phyloP scores from a whole-genome alignment of 2,797 vertebrate genomes.

The Hyperoplus immaculatus region DNA sequence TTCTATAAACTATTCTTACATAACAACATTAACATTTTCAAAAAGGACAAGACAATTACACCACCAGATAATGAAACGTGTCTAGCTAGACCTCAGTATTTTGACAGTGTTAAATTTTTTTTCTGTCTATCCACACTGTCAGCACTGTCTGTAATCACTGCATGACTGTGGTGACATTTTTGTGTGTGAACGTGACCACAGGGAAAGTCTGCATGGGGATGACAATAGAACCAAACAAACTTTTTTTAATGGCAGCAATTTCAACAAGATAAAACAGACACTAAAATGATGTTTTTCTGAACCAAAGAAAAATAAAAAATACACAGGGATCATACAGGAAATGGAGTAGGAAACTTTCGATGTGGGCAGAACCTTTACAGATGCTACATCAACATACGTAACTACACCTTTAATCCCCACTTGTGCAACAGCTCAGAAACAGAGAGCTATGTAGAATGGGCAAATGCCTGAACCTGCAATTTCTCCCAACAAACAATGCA shows the following conservation, averaged over 20 bases:
- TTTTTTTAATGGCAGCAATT: constrained; percentile 1
- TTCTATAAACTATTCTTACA: background rate
- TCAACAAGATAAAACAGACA: constrained; percentile 2
- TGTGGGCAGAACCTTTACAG: background rate
- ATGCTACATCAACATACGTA: background rate
- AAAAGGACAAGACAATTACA: background rate
- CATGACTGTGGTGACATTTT: constrained; percentile 15
- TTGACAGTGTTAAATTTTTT: background rate
- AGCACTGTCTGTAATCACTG: constrained; percentile 21
- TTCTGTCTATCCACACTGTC: constrained; percentile 6
- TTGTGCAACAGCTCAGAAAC: background rate
- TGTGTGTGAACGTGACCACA: constrained; percentile 38
- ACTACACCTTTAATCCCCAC: background rate
- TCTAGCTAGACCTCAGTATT: background rate
- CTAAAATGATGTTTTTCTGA: background rate
- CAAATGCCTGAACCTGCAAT: background rate
- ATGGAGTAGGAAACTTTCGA: background rate
- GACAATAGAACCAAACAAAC: constrained; percentile 4
- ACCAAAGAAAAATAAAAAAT: background rate
- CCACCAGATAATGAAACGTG: background rate
- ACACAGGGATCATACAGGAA: background rate
- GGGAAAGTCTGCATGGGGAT: background rate
- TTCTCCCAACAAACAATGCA: background rate
- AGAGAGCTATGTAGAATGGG: background rate
- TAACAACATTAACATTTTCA: background rate